A percentile compares a stretch with the other conserved stretches of the same genome.
These are phyloP conservation scores for Onychomys torridus DNA, from an alignment of 2,797 vertebrate genomes.

Conservation along the genomic window DNA sequence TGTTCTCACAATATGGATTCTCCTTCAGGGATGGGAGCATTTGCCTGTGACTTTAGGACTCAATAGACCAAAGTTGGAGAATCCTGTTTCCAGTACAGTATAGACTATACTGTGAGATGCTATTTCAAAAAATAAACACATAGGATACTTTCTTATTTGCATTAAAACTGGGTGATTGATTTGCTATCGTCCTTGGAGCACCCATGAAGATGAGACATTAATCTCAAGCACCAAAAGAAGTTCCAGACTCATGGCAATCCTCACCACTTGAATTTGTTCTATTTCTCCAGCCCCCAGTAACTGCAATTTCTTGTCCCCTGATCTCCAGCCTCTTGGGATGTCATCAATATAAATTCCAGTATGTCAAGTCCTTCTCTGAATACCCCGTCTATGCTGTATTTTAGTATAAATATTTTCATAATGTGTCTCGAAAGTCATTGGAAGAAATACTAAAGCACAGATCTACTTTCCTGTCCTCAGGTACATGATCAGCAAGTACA, in stretches of 20 bases:
- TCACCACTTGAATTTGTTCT: not conserved
- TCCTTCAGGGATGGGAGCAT: not conserved
- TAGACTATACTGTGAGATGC: not conserved
- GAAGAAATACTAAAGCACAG: not conserved
- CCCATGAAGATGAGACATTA: not conserved
- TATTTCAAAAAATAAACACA: not conserved
- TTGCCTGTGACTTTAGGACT: no score
- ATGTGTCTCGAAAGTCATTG: not conserved
- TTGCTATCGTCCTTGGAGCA: not conserved
- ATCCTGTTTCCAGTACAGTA: not conserved
- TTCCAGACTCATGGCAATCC: no score
- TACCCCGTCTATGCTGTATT: not conserved
- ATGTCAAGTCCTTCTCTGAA: not conserved
- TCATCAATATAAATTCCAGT: not conserved
- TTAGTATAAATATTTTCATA: not conserved
- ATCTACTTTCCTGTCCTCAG: fast-evolving
- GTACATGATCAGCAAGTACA: not conserved
- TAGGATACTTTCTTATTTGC: not conserved
- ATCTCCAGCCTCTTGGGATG: not conserved
- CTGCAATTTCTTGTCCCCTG: not conserved
- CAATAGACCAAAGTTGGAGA: no score
- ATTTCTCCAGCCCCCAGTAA: not conserved
- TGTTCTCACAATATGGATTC: not conserved
- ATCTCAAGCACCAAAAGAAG: no score
- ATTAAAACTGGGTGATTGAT: not conserved